phyloP scores from a whole-genome alignment of 92 coral and sea anemone species.

The Zoanthus solanderi region DNA sequence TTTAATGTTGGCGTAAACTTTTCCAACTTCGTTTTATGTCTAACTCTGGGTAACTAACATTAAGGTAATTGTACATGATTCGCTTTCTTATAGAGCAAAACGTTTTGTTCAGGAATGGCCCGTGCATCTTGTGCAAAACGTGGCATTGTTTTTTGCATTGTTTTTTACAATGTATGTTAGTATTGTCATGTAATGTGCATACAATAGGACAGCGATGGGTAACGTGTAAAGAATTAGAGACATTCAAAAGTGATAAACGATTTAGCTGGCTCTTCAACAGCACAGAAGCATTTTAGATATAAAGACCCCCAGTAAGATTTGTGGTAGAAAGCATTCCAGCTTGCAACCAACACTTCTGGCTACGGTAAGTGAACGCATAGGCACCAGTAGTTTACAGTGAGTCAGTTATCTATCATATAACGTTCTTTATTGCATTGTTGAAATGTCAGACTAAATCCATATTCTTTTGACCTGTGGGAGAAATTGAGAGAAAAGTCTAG shows the following conservation, averaged over 20 bases:
- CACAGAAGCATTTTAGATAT: conserved; percentile 23
- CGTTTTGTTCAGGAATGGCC: neutral
- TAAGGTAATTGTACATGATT: neutral
- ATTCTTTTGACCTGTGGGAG: neutral
- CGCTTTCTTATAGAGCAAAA: neutral
- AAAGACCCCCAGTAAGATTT: conserved; percentile 7
- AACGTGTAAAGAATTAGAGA: conserved; percentile 34
- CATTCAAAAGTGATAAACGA: conserved; percentile 45
- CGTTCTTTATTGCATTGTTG: neutral
- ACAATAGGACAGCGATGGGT: conserved; percentile 13
- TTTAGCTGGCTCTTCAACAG: conserved; percentile 23
- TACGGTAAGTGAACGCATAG: conserved; percentile 5
- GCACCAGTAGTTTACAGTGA: neutral
- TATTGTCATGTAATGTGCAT: conserved; percentile 18
- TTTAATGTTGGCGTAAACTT: neutral
- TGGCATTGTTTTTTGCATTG: conserved; percentile 26
- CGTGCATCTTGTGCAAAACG: conserved; percentile 25
- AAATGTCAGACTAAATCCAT: neutral
- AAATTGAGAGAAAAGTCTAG: neutral
- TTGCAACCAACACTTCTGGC: neutral
- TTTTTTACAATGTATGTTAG: neutral
- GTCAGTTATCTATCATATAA: neutral
- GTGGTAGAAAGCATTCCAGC: conserved; percentile 2
- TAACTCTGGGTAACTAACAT: neutral
- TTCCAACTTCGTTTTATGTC: neutral